Base-by-base conservation (phyloP, 2,797 vertebrate genomes). In the Argya squamiceps region DNA sequence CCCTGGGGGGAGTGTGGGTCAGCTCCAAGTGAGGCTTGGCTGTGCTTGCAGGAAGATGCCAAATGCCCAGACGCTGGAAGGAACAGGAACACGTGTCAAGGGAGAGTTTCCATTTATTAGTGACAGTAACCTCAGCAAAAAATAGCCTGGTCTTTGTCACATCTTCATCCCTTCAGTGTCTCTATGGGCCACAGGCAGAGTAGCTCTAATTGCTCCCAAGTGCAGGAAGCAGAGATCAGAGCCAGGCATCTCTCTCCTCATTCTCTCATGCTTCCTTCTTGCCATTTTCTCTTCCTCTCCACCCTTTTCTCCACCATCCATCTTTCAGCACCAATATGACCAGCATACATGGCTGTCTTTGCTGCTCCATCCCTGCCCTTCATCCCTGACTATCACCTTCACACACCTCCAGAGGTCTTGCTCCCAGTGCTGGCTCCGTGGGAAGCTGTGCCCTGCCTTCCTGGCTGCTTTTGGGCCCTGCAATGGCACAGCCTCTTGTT, bases 41-140 rank as follows among this genome's bases (percentile, higher is more conserved):
- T 60, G 75, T 0, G 0, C 74, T 71, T 7, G 3, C 43, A 56
- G 64, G 67, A 86, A 26, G 75, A 62, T 41, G 65, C 79, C 83
- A 75, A 89, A 79, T 37, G 22, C 63, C 76, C 80, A 92, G 75
- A 85, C 2, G 2, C 49, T 87, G 77, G 80, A 94, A 94, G 84
- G 44, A 94, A 71, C 73, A 77, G 79, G 65, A 77, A 88, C 64
- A 77, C 13, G 26, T 91, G 89, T 76, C 85, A 52, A 93, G 68
- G 78, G 84, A 93, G 64, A 80, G 53, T 50, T n/a, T 93, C 53
- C 91, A 83, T 77, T 91, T 92, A 89, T 97, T 94, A 94, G 81
- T 82, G 90, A 93, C 83, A 88, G 73, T 84, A 77, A 89, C 84
- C 82, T 83, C 69, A 53, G 79, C 44, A 77, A 89, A 95, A 97